Evolutionary conservation across 2,113 vertebrate species (phyloP), one percentile per base, ranked within the genome.

Genomic region (Pan paniscus): DNA sequence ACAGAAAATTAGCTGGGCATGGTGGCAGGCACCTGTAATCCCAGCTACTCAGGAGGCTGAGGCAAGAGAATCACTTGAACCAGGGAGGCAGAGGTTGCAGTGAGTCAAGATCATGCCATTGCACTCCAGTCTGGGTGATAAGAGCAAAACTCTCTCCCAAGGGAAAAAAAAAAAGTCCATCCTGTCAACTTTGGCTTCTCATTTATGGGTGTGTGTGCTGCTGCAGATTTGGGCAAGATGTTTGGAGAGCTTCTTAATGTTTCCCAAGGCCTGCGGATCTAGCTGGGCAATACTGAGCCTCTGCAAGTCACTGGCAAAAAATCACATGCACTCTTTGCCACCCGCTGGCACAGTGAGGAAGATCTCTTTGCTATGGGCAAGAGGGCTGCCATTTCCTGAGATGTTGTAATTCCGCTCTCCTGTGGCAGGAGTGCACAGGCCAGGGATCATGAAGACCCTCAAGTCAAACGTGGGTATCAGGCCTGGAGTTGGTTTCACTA

Each of bases 321-420:
- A 90, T 50, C 98, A 96, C 94, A 99, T 98, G 88, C 97, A 98
- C 99, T 99, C 90, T 79, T 98, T 98, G 1, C 96, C 96, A 0
- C 98, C 98, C 0, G 98, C 81, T 0, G 98, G 99, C 59, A 61
- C 91, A 0, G 97, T 98, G 35, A 99, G 98, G 81, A 98, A 98
- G n/a, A 98, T 17, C 1, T 99, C 98, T 1, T 57, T 97, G 91
- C 79, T 27, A n/a, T 98, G 96, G 0, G 98, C 9, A 61, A 99
- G 98, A 50, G 98, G 99, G 93, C 99, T 99, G 93, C 99, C 99
- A 0, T 99, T 99, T 84, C 97, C 92, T 0, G 98, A 99, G 90
- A 61, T 22, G 55, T 22, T 2, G 55, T 22, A 22, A 57, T 22
- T 57, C 55, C 0, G 20, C 55, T 57, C 55, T 57, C 55, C 20